phyloP scores from a whole-genome alignment of 2,113 vertebrate species.

The Corythaeola cristata region DNA sequence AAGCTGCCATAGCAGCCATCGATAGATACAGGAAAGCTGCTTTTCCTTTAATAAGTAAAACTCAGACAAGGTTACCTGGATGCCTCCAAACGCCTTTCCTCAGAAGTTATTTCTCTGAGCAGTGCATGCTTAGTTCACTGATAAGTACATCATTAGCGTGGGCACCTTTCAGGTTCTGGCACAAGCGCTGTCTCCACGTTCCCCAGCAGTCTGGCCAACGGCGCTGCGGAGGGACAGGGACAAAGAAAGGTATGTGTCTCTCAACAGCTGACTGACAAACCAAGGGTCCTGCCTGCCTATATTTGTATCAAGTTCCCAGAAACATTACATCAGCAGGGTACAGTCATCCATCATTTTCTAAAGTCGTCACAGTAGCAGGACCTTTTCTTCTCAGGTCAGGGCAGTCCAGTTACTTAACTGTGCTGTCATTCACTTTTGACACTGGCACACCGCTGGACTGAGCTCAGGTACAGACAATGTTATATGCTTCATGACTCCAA shows the following conservation, averaged over 20 bases:
- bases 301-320: not conserved
- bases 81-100: not conserved
- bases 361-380: not conserved
- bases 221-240: not conserved
- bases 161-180: not conserved
- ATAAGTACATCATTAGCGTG: accelerated
- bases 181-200: accelerated
- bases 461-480: not conserved
- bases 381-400: not conserved
- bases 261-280: not conserved
- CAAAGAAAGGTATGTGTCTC: not conserved
- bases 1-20: not conserved
- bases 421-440: not conserved
- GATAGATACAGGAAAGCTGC: not conserved
- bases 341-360: not conserved
- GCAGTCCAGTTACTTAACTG: not conserved
- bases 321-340: not conserved
- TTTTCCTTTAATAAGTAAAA: not conserved
- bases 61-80: not conserved
- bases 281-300: not conserved
- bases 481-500: not conserved
- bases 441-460: not conserved
- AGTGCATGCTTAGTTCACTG: not conserved
- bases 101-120: not conserved
- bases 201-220: not conserved